Conservation (phyloP, 2,113 vertebrate genomes). For the Orthonyx spaldingii region DNA sequence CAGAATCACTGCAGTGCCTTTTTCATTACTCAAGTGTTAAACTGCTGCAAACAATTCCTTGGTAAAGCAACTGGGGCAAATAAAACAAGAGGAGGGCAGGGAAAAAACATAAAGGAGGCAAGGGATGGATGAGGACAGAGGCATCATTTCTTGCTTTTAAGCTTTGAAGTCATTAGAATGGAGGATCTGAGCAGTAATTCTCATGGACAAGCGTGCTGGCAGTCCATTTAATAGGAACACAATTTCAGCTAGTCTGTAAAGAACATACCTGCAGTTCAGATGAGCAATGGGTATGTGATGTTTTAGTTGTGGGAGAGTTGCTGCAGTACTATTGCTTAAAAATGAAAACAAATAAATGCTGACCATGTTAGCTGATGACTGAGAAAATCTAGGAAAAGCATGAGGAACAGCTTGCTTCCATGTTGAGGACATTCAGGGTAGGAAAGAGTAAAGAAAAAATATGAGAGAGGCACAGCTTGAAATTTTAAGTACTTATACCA, state of each 20-base stretch:
- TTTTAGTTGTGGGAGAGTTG: conserved; percentile 54
- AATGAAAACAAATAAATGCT: conserved; percentile 59
- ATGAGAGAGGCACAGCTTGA: conserved; percentile 35
- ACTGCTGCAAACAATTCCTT: conserved; percentile 24
- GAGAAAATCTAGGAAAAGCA: conserved; percentile 54
- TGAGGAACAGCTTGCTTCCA: conserved; percentile 47
- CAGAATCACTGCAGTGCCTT: conserved; percentile 7
- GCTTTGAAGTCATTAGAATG: conserved; percentile 13
- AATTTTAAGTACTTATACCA: conserved; percentile 27
- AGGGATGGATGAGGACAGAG: conserved; percentile 42
- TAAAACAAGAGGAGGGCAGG: conserved; percentile 4
- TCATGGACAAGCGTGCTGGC: conserved; percentile 81
- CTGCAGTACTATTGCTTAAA: conserved; percentile 55
- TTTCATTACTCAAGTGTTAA: background rate
- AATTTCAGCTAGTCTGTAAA: conserved; percentile 14
- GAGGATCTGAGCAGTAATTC: conserved; percentile 62
- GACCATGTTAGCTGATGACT: conserved; percentile 47
- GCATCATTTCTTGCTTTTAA: conserved; percentile 37
- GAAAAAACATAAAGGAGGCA: conserved; percentile 39
- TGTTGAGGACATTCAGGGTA: conserved; percentile 10
- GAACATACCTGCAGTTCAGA: conserved; percentile 66
- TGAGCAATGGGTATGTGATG: conserved; percentile 70
- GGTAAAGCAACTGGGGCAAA: conserved; percentile 44
- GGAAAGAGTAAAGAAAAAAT: conserved; percentile 48
- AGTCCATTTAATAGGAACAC: conserved; percentile 66